Percentiles rank a stretch among this genome's conserved stretches.
These are phyloP conservation scores for Alcedo atthis DNA, from an alignment of 2,797 vertebrate species.

Conservation along the genomic window DNA sequence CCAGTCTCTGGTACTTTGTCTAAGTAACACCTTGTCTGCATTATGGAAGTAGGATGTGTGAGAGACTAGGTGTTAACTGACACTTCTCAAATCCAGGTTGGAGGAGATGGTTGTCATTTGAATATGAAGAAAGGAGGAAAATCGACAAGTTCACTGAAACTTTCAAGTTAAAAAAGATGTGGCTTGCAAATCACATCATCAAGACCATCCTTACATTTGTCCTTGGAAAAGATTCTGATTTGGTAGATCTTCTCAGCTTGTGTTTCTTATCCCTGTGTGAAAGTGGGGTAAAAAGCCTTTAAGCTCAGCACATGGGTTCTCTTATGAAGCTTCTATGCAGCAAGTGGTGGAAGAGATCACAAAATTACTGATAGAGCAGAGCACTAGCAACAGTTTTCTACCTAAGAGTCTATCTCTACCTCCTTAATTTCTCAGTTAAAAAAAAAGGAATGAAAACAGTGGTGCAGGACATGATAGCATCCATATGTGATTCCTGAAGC, in stretches of 20 bases:
- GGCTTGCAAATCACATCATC: not conserved
- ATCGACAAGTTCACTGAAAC: not conserved
- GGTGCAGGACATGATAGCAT: not conserved
- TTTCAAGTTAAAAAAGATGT: not conserved
- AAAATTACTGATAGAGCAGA: not conserved
- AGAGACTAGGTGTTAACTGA: conserved; percentile 50
- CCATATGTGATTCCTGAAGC: not conserved
- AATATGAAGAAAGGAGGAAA: not conserved
- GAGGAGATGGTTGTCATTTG: not conserved
- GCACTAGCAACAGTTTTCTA: not conserved
- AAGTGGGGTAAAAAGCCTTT: not conserved
- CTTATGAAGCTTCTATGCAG: not conserved
- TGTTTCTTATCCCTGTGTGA: not conserved
- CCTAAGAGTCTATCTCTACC: not conserved
- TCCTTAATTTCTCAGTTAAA: not conserved
- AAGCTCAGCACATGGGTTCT: fast-evolving
- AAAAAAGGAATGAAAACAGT: not conserved
- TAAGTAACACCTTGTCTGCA: conserved; percentile 15
- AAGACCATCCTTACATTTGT: not conserved
- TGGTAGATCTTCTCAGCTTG: not conserved
- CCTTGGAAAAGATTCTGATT: not conserved
- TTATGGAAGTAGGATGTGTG: conserved; percentile 49
- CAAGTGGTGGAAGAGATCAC: not conserved
- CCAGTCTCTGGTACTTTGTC: conserved; percentile 13
- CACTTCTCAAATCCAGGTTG: conserved; percentile 21